Evolutionary conservation across 2,888 invertebrate genomes (phyloP), one percentile per base, ranked within the genome.

Genomic region (Conistra vaccinii): DNA sequence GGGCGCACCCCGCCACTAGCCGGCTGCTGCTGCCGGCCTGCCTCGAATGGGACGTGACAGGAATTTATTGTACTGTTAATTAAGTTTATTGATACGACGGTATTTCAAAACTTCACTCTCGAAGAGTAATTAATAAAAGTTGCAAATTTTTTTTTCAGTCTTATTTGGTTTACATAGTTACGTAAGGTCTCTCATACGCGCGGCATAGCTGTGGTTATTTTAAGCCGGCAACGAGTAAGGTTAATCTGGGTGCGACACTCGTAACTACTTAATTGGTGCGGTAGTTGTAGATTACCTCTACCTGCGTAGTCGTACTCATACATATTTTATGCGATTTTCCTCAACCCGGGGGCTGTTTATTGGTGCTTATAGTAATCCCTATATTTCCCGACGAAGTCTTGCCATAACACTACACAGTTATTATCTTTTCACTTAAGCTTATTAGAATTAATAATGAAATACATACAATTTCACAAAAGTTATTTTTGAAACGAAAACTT

Each of bases 21-120:
- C 85, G 78, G 71, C 80, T 76, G 78, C 75, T 77, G 60, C 80
- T 68, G 80, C 67, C 66, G n/a, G 78, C 83, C 72, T 65, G 84
- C 69, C 73, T 70, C 78, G 69, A 74, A 77, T 80, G 79, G 81
- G 67, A 85, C 88, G 78, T 78, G 82, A 84, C 81, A 74, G 60
- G 85, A 88, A 88, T 89, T 85, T 83, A 86, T 87, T 86, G 81
- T 84, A 77, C 69, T 80, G 82, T 84, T 89, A 89, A 89, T 89
- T 87, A 84, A 89, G 76, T 87, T 87, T 84, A 88, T 86, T 81
- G 85, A 86, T 84, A 87, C 51, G 82, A 78, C 69, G 63, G 70
- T 77, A 82, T 74, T 82, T 74, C 61, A 78, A 84, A 84, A 87
- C 73, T 82, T 78, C 67, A 72, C 73, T 73, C 63, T 76, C 35